phyloP scores from a whole-genome alignment of 2,888 invertebrate species.

The Agriopis marginaria region DNA sequence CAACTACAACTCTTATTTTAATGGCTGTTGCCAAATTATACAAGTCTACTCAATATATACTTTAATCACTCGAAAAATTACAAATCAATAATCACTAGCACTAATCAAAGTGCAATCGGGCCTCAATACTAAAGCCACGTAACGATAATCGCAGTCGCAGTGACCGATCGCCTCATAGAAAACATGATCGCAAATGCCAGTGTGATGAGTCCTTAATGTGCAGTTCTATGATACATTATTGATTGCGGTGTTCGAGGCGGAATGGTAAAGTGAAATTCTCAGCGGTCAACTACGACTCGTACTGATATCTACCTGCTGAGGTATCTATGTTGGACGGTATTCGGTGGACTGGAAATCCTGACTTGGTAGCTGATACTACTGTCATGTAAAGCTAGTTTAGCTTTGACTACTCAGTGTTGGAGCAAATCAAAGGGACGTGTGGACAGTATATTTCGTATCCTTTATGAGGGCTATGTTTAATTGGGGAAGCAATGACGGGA shows the following conservation, averaged over 20 bases:
- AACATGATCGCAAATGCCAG: background rate
- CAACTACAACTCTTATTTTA: too few relatives aligned
- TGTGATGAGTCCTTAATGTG: conserved; percentile 3
- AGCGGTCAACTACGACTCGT: background rate
- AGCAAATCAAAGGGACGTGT: background rate
- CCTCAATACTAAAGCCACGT: too few relatives aligned
- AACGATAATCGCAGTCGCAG: too few relatives aligned
- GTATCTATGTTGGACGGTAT: background rate
- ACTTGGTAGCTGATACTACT: background rate
- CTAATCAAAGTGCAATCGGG: too few relatives aligned
- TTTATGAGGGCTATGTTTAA: background rate
- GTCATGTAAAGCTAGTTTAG: background rate
- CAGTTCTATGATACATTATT: conserved; percentile 32
- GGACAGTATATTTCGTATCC: background rate
- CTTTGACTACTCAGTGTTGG: background rate
- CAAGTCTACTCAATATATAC: too few relatives aligned
- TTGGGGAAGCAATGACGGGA: background rate
- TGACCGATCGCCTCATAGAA: background rate
- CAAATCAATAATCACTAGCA: too few relatives aligned
- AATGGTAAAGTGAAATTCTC: conserved; percentile 18
- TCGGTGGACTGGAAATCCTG: background rate
- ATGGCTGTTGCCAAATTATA: too few relatives aligned
- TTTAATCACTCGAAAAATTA: too few relatives aligned
- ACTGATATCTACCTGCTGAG: background rate
- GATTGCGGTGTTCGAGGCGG: conserved; percentile 19